These are phyloP conservation scores for Eupithecia inturbata DNA, from an alignment of 2,888 invertebrate species.

Conservation along the genomic window DNA sequence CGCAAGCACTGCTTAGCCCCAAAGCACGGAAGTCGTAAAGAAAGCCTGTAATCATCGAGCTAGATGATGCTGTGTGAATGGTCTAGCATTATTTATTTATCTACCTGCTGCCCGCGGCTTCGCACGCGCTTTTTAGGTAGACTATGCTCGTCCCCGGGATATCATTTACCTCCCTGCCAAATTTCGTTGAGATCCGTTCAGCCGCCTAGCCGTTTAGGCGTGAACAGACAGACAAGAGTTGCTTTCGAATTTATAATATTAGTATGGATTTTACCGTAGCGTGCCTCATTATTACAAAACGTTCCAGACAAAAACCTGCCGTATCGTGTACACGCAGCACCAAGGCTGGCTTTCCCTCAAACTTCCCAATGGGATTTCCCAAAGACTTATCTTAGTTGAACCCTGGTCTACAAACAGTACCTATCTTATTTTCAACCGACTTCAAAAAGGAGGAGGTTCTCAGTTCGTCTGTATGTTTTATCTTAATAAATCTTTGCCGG, in stretches of 20 bases:
- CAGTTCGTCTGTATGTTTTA: no score
- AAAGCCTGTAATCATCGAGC: not conserved
- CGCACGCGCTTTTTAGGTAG: no score
- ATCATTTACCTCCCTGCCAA: no score
- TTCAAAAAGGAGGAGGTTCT: no score
- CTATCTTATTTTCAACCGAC: not conserved
- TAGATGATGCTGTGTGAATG: not conserved
- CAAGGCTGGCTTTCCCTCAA: not conserved
- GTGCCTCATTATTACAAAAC: not conserved
- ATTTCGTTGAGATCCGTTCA: no score
- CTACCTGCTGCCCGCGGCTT: no score
- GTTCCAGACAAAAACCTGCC: not conserved
- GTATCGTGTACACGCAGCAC: not conserved
- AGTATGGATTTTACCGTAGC: slow-evolving; percentile 17
- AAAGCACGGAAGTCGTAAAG: no score
- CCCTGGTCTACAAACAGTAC: not conserved
- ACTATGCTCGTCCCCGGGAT: no score
- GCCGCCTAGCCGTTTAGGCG: no score
- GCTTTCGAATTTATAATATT: no score
- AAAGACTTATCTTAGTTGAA: not conserved
- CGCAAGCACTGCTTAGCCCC: not conserved
- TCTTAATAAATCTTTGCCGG: no score
- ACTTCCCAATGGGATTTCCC: slow-evolving; percentile 1
- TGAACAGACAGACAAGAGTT: no score
- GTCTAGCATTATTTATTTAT: not conserved